Percentiles rank a stretch among this genome's conserved stretches.
Evolutionary conservation across 2,888 invertebrate species (phyloP).

Genomic region (Cetonia aurata): DNA sequence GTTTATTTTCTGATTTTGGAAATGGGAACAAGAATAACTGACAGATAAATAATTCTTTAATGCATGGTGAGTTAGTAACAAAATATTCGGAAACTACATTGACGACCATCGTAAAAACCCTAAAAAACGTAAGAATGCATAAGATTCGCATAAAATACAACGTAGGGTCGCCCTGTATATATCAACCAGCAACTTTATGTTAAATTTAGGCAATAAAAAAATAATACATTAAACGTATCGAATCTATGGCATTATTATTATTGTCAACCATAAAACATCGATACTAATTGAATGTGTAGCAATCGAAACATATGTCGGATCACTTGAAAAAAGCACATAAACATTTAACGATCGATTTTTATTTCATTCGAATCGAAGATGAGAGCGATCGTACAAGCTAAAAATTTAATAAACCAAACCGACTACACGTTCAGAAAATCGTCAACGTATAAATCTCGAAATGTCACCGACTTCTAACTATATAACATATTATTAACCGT

Average conservation of each 20-base stretch:
- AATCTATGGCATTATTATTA: slow-evolving; percentile 39
- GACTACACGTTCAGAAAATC: slow-evolving; percentile 40
- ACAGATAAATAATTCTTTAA: too few species aligned
- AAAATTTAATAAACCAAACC: slow-evolving; percentile 39
- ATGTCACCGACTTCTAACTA: slow-evolving; percentile 39
- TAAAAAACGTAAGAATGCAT: too few species aligned
- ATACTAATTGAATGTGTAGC: slow-evolving; percentile 41
- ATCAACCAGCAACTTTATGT: slow-evolving; percentile 26
- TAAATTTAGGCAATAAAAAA: slow-evolving; percentile 35
- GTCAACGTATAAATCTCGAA: slow-evolving; percentile 42
- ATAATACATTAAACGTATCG: slow-evolving; percentile 21
- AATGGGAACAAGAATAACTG: too few species aligned
- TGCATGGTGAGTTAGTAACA: too few species aligned
- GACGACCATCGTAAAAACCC: too few species aligned
- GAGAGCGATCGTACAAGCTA: slow-evolving; percentile 32
- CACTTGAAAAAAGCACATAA: slow-evolving; percentile 39
- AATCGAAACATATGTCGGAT: slow-evolving; percentile 40
- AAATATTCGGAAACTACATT: too few species aligned
- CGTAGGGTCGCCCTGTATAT: background rate
- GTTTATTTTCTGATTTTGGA: too few species aligned
- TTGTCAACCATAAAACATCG: slow-evolving; percentile 36
- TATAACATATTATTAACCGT: slow-evolving; percentile 43
- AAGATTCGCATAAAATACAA: too few species aligned
- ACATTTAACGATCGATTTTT: slow-evolving; percentile 40
- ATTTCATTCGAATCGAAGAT: slow-evolving; percentile 32